Base-by-base conservation (phyloP, 2,888 invertebrate species). In the Yponomeuta evonymella region DNA sequence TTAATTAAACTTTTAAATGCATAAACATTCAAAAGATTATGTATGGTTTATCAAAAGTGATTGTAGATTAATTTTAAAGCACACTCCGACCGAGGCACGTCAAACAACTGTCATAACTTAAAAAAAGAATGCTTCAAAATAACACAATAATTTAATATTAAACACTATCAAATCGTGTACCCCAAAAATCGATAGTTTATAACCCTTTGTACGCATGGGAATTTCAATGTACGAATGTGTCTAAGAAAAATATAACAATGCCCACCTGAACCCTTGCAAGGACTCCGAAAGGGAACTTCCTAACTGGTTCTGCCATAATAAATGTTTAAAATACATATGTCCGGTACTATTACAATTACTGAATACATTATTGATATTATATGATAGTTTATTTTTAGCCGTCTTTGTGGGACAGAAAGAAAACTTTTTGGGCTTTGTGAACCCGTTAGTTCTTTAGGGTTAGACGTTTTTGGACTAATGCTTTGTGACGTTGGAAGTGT, bases 311-410 rank as follows among this genome's bases (percentile, higher is more conserved):
- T 81, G 76, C 15, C 83, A 92, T 90, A 92, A 91, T 90, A 88
- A 85, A 58, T 88, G 86, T 90, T 91, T 91, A 90, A 90, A 90
- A 90, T 90, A 92, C 90, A 91, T 90, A 88, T 91, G 90, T 91
- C 87, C 84, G 86, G 79, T 83, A 78, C 81, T 78, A 9, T 69
- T n/a, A 71, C 70, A 65, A 65, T 70, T 65, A 68, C 68, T 83
- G 85, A 86, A 89, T 88, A 83, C 88, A 90, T 89, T 90, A 90
- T 91, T 90, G 91, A 90, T 90, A 91, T 91, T 91, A 87, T 90
- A 90, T 89, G 90, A 90, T 90, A 90, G 90, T 91, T 90, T 91
- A 91, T 89, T 91, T 51, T 91, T 88, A 82, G 83, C 77, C 73
- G 78, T 78, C 79, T 83, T 83, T 85, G 85, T 85, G 76, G 68